Percentiles rank a stretch among this genome's conserved stretches.
phyloP scores from a whole-genome alignment of 2,888 invertebrate genomes.

The Macrophya alboannulata region DNA sequence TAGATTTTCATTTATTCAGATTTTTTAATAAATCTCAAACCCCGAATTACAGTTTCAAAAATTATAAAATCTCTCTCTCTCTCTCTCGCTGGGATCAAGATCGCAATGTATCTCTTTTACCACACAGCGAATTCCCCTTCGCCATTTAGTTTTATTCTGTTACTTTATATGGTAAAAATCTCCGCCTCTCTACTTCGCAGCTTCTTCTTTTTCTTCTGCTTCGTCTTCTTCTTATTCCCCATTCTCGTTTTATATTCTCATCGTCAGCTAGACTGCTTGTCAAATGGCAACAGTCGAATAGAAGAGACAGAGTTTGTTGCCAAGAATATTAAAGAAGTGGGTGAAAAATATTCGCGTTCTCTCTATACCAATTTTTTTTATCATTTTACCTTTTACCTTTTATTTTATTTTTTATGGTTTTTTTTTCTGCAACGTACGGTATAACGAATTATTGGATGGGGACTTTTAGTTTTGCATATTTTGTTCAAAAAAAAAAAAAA shows the following conservation, averaged over 20 bases:
- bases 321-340: conserved; percentile 5
- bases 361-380: no score
- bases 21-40: not conserved
- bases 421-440: not conserved
- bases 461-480: no score
- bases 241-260: conserved; percentile 30
- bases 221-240: not conserved
- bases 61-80: no score
- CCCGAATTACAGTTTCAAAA: not conserved
- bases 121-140: not conserved
- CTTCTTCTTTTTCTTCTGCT: not conserved
- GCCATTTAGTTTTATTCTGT: conserved; percentile 30
- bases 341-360: not conserved
- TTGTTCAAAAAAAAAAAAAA: no score
- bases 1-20: not conserved
- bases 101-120: not conserved
- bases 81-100: not conserved
- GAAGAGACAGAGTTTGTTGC: not conserved
- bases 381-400: no score
- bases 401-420: not conserved
- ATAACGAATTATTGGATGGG: no score
- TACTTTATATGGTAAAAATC: conserved; percentile 24
- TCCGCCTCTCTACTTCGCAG: not conserved
- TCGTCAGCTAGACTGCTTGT: conserved; percentile 33
- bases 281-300: conserved; percentile 19